Percentiles rank a stretch among this genome's conserved stretches.
These are phyloP conservation scores for Leptopilina boulardi DNA, from an alignment of 1,140 invertebrate species.

Conservation along the genomic window DNA sequence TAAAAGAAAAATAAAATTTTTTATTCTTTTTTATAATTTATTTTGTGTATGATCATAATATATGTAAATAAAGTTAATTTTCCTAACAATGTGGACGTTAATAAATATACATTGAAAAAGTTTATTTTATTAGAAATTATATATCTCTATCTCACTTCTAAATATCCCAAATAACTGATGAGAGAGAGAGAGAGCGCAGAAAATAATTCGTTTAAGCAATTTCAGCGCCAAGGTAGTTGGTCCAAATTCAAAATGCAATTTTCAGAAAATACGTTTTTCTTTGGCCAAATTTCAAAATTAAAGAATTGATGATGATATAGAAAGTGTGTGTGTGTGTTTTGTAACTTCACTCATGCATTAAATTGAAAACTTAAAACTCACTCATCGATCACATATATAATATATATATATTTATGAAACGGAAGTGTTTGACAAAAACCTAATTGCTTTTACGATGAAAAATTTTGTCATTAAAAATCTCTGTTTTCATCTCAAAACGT, in stretches of 20 bases:
- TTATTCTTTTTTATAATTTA: too few species aligned
- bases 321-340: background rate
- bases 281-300: slow-evolving; percentile 23
- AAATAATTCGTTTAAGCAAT: slow-evolving; percentile 11
- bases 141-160: background rate
- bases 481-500: background rate
- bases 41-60: too few species aligned
- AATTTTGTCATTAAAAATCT: background rate
- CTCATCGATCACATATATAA: slow-evolving; percentile 7
- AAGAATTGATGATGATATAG: slow-evolving; percentile 2
- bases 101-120: background rate
- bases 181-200: background rate
- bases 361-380: slow-evolving; percentile 23
- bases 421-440: slow-evolving; percentile 8
- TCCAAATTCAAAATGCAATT: slow-evolving; percentile 19
- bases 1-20: too few species aligned
- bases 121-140: background rate
- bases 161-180: slow-evolving; percentile 2
- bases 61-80: background rate
- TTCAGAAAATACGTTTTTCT: slow-evolving; percentile 17
- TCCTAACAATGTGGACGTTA: background rate
- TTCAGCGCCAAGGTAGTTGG: background rate
- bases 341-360: slow-evolving; percentile 27
- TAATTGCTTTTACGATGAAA: background rate
- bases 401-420: too few species aligned